A percentile compares a stretch with the other conserved stretches of the same genome.
Conservation (phyloP, 1,140 invertebrate genomes). For the Heliconius hermathena region DNA sequence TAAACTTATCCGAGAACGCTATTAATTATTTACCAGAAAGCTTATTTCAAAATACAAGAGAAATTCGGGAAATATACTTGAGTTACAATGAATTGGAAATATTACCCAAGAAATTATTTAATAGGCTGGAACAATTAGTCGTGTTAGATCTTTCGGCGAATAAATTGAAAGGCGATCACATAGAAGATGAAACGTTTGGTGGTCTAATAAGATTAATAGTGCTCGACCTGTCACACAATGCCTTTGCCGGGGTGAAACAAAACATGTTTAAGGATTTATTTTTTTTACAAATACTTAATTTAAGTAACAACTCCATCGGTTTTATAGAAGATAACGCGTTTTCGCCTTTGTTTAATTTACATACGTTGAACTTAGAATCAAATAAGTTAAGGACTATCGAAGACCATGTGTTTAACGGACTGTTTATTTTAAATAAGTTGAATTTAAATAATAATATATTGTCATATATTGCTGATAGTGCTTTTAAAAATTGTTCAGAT, state of each 20-base stretch:
- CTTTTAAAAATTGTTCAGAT: slow-evolving; percentile 91
- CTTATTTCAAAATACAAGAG: slow-evolving; percentile 86
- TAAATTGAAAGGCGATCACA: slow-evolving; percentile 86
- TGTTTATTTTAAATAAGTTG: slow-evolving; percentile 91
- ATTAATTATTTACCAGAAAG: slow-evolving; percentile 87
- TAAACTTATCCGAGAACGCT: slow-evolving; percentile 91
- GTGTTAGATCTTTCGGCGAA: slow-evolving; percentile 89
- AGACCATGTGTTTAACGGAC: slow-evolving; percentile 88
- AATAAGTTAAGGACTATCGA: slow-evolving; percentile 89
- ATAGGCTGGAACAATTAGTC: slow-evolving; percentile 85
- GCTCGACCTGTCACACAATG: slow-evolving; percentile 87
- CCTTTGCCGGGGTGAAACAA: slow-evolving; percentile 84
- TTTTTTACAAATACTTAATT: slow-evolving; percentile 90
- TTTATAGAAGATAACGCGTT: slow-evolving; percentile 90
- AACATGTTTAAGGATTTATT: slow-evolving; percentile 90
- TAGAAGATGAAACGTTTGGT: slow-evolving; percentile 86
- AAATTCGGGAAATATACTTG: slow-evolving; percentile 88
- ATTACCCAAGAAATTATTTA: slow-evolving; percentile 86
- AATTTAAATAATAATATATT: slow-evolving; percentile 90
- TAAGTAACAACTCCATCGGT: slow-evolving; percentile 90
- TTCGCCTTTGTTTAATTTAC: slow-evolving; percentile 90
- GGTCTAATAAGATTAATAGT: slow-evolving; percentile 87
- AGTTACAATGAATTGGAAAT: slow-evolving; percentile 88
- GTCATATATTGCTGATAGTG: slow-evolving; percentile 87
- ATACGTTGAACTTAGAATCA: slow-evolving; percentile 89